Base-by-base conservation (phyloP, 2,113 vertebrate species). In the Gymnorhina tibicen region DNA sequence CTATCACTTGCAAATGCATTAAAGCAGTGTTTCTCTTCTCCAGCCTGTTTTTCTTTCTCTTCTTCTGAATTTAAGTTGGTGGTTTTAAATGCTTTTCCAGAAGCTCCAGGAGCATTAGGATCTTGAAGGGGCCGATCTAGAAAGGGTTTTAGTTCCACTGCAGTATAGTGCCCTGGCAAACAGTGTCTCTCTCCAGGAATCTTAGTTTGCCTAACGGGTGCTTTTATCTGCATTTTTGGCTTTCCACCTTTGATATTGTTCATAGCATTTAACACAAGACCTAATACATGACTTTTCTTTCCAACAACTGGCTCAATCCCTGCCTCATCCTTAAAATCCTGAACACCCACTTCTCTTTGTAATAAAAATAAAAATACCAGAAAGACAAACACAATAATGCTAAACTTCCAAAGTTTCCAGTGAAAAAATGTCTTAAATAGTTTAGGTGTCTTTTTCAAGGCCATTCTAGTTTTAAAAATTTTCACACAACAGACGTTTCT, bases 151-250 rank as follows among this genome's bases (percentile, higher is more conserved):
- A 99, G 85, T 95, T 99, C 99, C 6, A 98, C 98, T 8, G 98
- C 97, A 10, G 99, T 99, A 77, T 99, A 99, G 93, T 98, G 97
- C 59, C 99, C 99, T 18, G 98, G 97, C 92, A 99, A 98, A 96
- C 99, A 99, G 68, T 93, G 98, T 46, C 73, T 96, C 67, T 96
- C 60, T 21, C 92, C 98, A 63, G 94, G 96, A 59, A 95, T 79
- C 32, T 98, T 97, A 89, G 94, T 98, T 96, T 98, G 98, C 68
- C 98, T 98, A 24, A 99, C 80, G 2, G 99, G 99, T 53, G 99
- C 99, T 97, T 97, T 98, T 97, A 99, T 99, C 96, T 99, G 99
- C 99, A 99, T 99, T 98, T 99, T 99, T 97, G 99, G 99, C 97
- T 99, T 99, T 41, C 95, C 98, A 37, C 98, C 99, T 98, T 99